phyloP scores from a whole-genome alignment of 2,113 vertebrate genomes.

The Poicephalus meyeri region DNA sequence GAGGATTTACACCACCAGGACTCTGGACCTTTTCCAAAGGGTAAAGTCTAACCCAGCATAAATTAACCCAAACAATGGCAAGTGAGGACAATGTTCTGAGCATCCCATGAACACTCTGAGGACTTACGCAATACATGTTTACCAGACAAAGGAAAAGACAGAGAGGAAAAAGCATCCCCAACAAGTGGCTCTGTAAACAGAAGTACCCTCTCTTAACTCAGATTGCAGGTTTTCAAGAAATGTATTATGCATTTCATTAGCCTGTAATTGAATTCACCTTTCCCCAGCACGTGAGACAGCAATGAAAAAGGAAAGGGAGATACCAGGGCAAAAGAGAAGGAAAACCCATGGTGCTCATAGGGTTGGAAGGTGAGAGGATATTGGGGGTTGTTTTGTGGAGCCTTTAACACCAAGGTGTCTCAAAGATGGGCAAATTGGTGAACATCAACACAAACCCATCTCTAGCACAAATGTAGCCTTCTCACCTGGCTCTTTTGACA shows the following conservation, averaged over 20 bases:
- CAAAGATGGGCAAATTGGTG: not conserved
- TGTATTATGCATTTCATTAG: not conserved
- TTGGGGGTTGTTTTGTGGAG: not conserved
- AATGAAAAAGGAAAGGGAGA: not conserved
- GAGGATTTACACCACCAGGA: conserved; percentile 6
- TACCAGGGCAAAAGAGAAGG: not conserved
- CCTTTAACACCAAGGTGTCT: not conserved
- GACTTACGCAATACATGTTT: conserved; percentile 25
- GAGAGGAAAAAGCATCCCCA: not conserved
- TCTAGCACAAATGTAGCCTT: not conserved
- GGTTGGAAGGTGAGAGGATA: not conserved
- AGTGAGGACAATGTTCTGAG: conserved; percentile 34
- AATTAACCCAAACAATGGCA: conserved; percentile 35
- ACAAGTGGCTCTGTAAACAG: not conserved
- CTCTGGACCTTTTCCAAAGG: conserved; percentile 28
- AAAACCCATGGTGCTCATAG: not conserved
- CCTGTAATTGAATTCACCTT: conserved; percentile 4
- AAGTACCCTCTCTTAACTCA: not conserved
- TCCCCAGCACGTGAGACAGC: not conserved
- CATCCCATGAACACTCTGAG: not conserved
- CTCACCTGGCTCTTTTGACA: not conserved
- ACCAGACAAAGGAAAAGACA: conserved; percentile 18
- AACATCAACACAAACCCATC: not conserved
- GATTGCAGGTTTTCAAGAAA: not conserved
- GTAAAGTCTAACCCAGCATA: conserved; percentile 37